phyloP scores from a whole-genome alignment of 2,797 vertebrate genomes.

The Lophius americanus region DNA sequence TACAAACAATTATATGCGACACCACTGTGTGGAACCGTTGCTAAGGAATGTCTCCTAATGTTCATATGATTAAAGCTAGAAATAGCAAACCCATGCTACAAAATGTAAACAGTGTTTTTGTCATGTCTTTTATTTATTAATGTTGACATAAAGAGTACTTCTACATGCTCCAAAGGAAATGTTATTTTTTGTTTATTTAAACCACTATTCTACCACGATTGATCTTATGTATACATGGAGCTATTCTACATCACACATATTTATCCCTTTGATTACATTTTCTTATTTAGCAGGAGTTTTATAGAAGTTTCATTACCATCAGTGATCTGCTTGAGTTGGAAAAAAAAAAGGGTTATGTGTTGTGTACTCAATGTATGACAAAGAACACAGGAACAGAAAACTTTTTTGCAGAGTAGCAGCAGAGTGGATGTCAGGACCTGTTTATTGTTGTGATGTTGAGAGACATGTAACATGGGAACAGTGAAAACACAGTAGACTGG shows the following conservation, averaged over 20 bases:
- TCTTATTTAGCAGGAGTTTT: background rate
- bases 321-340: conserved; percentile 3
- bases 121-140: conserved; percentile 25
- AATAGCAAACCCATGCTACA: conserved; percentile 41
- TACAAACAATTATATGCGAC: conserved; percentile 50
- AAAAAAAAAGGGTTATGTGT: conserved; percentile 8
- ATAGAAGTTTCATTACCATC: background rate
- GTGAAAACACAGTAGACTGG: conserved; percentile 35
- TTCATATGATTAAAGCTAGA: conserved; percentile 76
- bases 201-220: conserved; percentile 1
- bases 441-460: conserved; percentile 66
- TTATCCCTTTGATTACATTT: conserved; percentile 18
- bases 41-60: conserved; percentile 78
- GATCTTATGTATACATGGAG: conserved; percentile 14
- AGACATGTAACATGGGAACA: conserved; percentile 49
- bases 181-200: conserved; percentile 16
- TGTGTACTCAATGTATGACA: background rate
- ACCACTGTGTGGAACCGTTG: conserved; percentile 78
- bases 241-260: conserved; percentile 12
- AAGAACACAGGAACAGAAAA: conserved; percentile 9
- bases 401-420: conserved; percentile 21
- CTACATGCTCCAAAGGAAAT: conserved; percentile 33
- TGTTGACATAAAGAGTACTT: conserved; percentile 17
- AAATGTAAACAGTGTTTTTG: conserved; percentile 38
- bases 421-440: conserved; percentile 26